These are phyloP conservation scores for Capreolus pygargus DNA, from an alignment of 2,113 vertebrate genomes.

Conservation along the genomic window DNA sequence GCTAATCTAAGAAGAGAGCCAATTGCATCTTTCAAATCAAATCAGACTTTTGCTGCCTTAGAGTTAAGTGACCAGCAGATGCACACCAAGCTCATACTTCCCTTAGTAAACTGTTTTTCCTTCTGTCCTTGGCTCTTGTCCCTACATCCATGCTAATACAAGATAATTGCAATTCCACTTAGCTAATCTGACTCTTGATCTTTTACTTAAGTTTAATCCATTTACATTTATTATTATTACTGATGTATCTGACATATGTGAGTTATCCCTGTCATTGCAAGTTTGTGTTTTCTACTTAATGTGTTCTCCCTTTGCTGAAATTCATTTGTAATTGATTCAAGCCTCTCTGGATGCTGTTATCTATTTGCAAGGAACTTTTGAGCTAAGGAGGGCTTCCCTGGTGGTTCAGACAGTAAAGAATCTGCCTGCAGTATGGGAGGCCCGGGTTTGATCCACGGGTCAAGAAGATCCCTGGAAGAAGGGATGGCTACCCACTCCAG, in stretches of 20 bases:
- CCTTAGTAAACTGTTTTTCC: not conserved
- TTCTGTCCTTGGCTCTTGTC: not conserved
- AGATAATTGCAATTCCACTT: not conserved
- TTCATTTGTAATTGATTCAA: not conserved
- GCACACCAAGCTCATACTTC: not conserved
- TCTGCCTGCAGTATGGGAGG: not conserved
- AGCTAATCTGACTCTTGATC: not conserved
- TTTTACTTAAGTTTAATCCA: not conserved
- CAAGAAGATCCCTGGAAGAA: not conserved
- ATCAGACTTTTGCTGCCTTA: not conserved
- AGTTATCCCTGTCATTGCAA: not conserved
- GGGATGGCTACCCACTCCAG: not conserved
- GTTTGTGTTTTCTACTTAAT: not conserved
- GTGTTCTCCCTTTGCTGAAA: not conserved
- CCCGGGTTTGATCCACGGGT: fast-evolving
- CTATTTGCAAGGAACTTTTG: not conserved
- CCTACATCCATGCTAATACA: not conserved
- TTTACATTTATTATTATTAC: conserved; percentile 20
- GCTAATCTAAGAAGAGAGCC: conserved; percentile 2
- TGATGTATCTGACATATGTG: not conserved
- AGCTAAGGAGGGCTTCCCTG: not conserved
- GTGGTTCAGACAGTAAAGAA: not conserved
- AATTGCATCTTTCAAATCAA: not conserved
- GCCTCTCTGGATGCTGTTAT: not conserved
- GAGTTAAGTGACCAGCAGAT: not conserved